These are phyloP conservation scores for Druon quercuslanigerum DNA, from an alignment of 1,140 invertebrate species.

Conservation along the genomic window DNA sequence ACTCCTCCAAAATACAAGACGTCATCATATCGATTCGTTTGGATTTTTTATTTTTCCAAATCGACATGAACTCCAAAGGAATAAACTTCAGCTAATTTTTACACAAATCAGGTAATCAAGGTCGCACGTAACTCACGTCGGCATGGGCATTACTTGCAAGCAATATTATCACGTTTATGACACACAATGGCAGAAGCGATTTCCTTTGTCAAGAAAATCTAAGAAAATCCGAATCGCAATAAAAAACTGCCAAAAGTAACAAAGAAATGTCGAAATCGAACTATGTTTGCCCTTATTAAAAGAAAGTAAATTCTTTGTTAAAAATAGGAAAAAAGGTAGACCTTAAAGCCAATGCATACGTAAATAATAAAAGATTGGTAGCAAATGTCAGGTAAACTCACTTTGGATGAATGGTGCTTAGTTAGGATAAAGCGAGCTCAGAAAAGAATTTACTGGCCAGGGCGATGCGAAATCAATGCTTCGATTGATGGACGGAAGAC, in stretches of 20 bases:
- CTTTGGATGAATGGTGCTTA: conserved; percentile 10
- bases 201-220: neutral
- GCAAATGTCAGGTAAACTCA: neutral
- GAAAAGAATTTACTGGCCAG: neutral
- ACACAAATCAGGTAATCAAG: neutral
- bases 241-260: neutral
- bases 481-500: neutral
- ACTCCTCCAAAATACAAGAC: conserved; percentile 9
- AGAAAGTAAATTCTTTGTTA: neutral
- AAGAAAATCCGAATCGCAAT: neutral
- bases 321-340: neutral
- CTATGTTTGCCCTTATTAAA: neutral
- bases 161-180: neutral
- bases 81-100: neutral
- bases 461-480: neutral
- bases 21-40: neutral
- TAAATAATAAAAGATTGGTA: neutral
- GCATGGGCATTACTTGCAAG: neutral
- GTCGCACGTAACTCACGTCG: no score
- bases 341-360: neutral
- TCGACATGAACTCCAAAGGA: neutral
- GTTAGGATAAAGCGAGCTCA: neutral
- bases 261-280: neutral
- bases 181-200: neutral
- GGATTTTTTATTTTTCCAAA: neutral